Percentiles rank a stretch among this genome's conserved stretches.
phyloP scores from a whole-genome alignment of 2,797 vertebrate genomes.

The Tapera naevia region DNA sequence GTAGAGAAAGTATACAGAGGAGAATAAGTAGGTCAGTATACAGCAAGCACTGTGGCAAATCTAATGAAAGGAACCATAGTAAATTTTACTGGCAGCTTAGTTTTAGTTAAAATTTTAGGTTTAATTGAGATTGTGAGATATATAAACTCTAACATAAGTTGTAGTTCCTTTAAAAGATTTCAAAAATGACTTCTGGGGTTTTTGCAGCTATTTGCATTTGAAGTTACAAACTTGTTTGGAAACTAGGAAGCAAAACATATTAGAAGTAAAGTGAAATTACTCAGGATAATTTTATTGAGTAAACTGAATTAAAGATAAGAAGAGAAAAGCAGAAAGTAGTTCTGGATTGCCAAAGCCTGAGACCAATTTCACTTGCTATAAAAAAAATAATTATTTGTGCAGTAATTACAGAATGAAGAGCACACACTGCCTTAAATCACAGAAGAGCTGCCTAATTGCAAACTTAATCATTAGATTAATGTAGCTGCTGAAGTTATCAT shows the following conservation, averaged over 20 bases:
- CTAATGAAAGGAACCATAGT: neutral
- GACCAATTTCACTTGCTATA: neutral
- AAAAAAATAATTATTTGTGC: neutral
- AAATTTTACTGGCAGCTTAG: neutral
- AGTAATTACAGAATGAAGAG: neutral
- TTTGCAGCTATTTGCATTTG: neutral
- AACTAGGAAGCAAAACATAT: neutral
- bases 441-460: neutral
- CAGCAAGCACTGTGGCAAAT: neutral
- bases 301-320: neutral
- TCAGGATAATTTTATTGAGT: neutral
- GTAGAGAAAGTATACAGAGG: neutral
- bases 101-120: neutral
- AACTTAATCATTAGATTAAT: constrained; percentile 39
- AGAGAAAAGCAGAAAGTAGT: neutral
- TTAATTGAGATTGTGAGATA: neutral
- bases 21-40: constrained; percentile 5
- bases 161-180: neutral
- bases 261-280: neutral
- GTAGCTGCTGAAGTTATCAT: constrained; percentile 28
- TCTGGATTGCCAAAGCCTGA: neutral
- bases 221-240: neutral
- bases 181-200: neutral
- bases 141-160: neutral
- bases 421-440: neutral